A percentile compares a stretch with the other conserved stretches of the same genome.
phyloP scores from a whole-genome alignment of 2,797 vertebrate genomes.

The Semaprochilodus insignis region DNA sequence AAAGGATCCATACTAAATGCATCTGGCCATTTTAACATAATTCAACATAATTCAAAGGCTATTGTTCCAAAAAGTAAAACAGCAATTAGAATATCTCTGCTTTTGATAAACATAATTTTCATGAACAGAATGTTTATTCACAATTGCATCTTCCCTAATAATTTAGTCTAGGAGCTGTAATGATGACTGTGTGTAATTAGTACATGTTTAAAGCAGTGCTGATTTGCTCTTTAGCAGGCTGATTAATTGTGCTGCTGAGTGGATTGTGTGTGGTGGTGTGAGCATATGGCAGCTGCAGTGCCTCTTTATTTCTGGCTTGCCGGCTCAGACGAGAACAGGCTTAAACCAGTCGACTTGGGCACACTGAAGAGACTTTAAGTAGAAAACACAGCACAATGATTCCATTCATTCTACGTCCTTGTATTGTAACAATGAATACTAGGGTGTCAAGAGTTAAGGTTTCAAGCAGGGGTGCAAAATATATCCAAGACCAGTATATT shows the following conservation, averaged over 20 bases:
- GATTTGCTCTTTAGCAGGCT: conserved; percentile 75
- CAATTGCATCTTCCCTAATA: conserved; percentile 24
- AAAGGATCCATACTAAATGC: background rate
- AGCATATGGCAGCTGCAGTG: conserved; percentile 69
- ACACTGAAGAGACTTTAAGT: background rate
- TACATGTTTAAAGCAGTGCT: conserved; percentile 74
- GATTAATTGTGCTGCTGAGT: conserved; percentile 76
- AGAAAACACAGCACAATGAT: background rate
- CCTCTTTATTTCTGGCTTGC: background rate
- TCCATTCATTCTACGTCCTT: background rate
- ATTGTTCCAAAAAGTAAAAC: conserved; percentile 28
- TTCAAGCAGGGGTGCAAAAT: too few species aligned
- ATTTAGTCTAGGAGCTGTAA: conserved; percentile 42
- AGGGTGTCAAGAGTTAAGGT: too few species aligned
- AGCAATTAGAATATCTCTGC: conserved; percentile 27
- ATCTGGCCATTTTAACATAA: conserved; percentile 4
- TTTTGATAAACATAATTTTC: conserved; percentile 18
- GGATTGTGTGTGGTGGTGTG: conserved; percentile 62
- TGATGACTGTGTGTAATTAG: conserved; percentile 74
- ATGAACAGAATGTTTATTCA: conserved; percentile 19
- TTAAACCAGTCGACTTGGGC: background rate
- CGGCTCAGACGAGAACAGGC: background rate
- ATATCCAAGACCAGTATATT: too few species aligned
- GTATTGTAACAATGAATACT: background rate
- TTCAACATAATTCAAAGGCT: background rate